Base-by-base conservation (phyloP, 30 jellyfish, hydroid and myxozoan genomes). In the Aurelia sp. region DNA sequence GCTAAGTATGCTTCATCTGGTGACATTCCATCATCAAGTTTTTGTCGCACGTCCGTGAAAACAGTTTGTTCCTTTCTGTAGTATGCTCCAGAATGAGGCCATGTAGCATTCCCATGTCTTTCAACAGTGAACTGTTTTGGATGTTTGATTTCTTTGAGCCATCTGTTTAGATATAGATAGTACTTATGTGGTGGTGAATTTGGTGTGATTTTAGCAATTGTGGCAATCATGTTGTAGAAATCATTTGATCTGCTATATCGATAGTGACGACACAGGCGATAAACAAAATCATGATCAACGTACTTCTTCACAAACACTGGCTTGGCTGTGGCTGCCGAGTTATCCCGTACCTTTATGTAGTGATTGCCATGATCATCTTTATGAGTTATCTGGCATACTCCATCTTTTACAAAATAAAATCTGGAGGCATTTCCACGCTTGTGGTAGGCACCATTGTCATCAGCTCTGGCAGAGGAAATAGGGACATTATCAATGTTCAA, bases 51-150 rank as follows among this genome's bases (percentile, higher is more conserved):
- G 31, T 63, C 82, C 5, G 31, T 24, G 63, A 60, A 30, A 63
- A 82, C 78, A 18, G 87, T 52, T 70, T 65, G 63, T 16, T 53
- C 92, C 38, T 68, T 47, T 62, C 87, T 81, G 76, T 31, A 82
- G 78, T 82, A 82, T 66, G 66, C 52, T 30, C 87, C 78, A 51
- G 92, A 55, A 71, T 82, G 92, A 27, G 87, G 76, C 15, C 55
- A 38, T 57, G 87, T 67, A 60, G 92, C 92, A 82, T 82, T 82
- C 30, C 92, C 92, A 82, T 82, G 92, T 24, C 92, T 81, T 68
- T 71, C 86, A 55, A 82, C 85, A 15, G 55, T 19, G 50, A 82
- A 82, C 2, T 17, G 69, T 30, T 38, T 35, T 47, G 66, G 67
- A 21, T 64, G 74, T 67, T 63, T 67, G 33, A 19, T 72, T 12